Conservation (phyloP, 2,888 invertebrate genomes). For the Buathra laborator region DNA sequence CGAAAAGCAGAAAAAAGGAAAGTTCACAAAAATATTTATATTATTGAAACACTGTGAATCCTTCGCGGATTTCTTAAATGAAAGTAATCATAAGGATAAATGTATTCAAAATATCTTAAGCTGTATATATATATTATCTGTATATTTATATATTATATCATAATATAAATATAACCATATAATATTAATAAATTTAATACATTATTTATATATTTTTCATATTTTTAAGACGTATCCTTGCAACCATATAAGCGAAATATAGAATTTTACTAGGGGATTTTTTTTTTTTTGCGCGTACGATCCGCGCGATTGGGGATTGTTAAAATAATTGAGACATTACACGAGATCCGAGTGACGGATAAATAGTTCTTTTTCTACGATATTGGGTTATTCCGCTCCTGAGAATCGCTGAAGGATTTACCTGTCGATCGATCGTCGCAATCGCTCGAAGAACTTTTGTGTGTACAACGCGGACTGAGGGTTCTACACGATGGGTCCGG, state of each 20-base stretch:
- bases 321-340: too few species aligned
- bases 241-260: too few species aligned
- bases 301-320: too few species aligned
- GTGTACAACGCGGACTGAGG: background rate
- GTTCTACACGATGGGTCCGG: background rate
- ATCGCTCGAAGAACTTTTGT: background rate
- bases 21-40: background rate
- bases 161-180: too few species aligned
- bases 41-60: too few species aligned
- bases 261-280: too few species aligned
- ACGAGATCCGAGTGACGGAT: background rate
- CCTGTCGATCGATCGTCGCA: conserved; percentile 2
- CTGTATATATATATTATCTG: background rate
- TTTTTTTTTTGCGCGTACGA: too few species aligned
- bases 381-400: background rate
- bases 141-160: background rate
- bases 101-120: background rate
- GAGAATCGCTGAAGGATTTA: conserved; percentile 11
- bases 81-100: background rate
- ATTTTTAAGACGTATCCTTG: too few species aligned
- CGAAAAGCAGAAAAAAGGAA: background rate
- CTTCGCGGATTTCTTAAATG: too few species aligned
- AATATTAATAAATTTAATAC: background rate
- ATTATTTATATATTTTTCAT: background rate
- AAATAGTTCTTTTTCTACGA: background rate